Base-by-base conservation (phyloP, 2,888 invertebrate genomes). In the Caenorhabditis sp. region DNA sequence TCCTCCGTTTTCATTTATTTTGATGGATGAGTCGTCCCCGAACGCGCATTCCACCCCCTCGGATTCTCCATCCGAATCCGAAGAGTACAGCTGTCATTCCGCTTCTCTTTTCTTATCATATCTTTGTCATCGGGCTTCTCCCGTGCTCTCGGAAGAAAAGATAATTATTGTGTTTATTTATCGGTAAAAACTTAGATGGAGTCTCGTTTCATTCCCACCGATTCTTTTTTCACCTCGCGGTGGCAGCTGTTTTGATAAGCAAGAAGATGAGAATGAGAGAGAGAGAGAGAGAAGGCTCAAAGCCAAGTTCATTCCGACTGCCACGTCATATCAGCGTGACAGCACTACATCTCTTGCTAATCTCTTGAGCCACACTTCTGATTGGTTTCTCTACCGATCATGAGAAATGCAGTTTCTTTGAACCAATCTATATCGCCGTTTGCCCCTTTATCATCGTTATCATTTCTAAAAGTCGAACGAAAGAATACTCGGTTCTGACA, bases 231-330 rank as follows among this genome's bases (percentile, higher is more conserved):
- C 41, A 50, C 43, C 27, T 52, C 22, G 39, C 50, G 20, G 13
- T 48, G 66, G 35, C 68, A 68, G 58, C 68, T 68, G 68, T 59
- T 68, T 68, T 58, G 68, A 68, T 68, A 68, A 68, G 50, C 22
- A 24, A 30, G 15, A 50, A 30, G 30, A 50, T 37, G 35, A 32
- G n/a, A n/a, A n/a, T n/a, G n/a, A n/a, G n/a, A 43, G 32, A 8
- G 43, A 45, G 32, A 37, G 39, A 32, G 48, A 22, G 20, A n/a
- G 17, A 30, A 17, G 13, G 35, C 37, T 35, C 35, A 9, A 2
- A 13, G 9, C 35, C 13, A 9, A 3, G 6, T 30, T 9, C 11
- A 2, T 9, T 9, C 35, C 35, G 9, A 35, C 27, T 26, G 26
- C 27, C 48, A 26, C 26, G 13, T 48, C 15, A 20, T 13, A 15